Conservation (phyloP, 2,797 vertebrate species). For the Arnoldichthys spilopterus region DNA sequence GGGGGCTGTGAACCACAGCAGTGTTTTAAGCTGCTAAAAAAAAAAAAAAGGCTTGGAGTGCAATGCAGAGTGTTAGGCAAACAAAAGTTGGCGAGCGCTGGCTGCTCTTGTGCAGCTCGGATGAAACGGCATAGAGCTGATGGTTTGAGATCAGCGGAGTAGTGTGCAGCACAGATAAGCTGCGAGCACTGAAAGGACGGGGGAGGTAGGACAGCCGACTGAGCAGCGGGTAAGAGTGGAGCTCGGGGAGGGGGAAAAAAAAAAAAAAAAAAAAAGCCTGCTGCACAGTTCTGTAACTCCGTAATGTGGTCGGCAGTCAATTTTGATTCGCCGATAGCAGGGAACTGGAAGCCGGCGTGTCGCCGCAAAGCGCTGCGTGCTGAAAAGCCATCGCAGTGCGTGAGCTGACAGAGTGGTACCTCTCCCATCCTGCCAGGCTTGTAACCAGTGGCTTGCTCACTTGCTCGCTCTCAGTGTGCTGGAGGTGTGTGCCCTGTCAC, state of each 20-base stretch:
- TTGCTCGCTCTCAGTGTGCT: background rate
- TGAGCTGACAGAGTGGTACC: background rate
- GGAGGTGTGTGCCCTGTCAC: constrained; percentile 3
- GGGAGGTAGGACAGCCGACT: background rate
- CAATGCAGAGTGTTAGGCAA: background rate
- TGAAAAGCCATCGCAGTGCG: no score
- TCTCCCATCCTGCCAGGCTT: background rate
- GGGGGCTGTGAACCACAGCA: background rate
- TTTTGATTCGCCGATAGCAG: background rate
- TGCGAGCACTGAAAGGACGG: background rate
- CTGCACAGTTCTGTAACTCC: background rate
- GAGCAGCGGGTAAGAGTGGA: background rate
- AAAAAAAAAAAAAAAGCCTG: background rate
- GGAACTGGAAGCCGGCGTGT: background rate
- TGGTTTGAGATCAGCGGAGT: background rate
- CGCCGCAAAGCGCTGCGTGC: background rate
- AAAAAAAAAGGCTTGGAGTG: background rate
- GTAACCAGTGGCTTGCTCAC: background rate
- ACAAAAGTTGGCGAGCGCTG: background rate
- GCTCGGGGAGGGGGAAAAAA: no score
- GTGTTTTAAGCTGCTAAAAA: background rate
- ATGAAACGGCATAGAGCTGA: background rate
- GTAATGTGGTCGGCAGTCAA: background rate
- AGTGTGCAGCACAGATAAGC: constrained; percentile 17
- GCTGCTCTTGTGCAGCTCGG: background rate